phyloP scores from a whole-genome alignment of 2,797 vertebrate genomes.

The Pseudomugil tenellus region DNA sequence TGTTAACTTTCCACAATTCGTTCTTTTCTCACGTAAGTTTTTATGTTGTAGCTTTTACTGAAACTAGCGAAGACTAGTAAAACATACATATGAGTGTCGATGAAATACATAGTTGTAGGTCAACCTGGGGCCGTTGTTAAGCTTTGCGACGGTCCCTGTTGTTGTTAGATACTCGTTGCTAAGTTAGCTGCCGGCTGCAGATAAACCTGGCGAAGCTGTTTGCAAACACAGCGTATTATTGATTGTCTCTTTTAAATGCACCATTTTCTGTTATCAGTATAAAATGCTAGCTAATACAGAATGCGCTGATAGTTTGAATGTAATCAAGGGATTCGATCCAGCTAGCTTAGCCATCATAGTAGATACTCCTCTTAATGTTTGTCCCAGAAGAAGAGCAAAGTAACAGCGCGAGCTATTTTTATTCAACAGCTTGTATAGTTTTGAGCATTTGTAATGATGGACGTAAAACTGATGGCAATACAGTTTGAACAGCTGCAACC shows the following conservation, averaged over 20 bases:
- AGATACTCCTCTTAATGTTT: background rate
- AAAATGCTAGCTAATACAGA: background rate
- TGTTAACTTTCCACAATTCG: background rate
- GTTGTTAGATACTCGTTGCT: background rate
- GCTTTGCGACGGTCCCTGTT: constrained; percentile 47
- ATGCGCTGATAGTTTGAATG: background rate
- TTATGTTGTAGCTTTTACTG: fast-evolving
- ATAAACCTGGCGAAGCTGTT: background rate
- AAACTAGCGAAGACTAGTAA: background rate
- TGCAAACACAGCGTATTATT: background rate
- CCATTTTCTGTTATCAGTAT: fast-evolving
- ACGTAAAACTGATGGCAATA: no score
- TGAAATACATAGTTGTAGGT: constrained; percentile 32
- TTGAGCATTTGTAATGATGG: background rate
- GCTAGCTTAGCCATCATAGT: constrained; percentile 1
- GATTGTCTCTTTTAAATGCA: background rate
- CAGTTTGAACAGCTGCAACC: no score
- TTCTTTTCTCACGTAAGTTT: constrained; percentile 37
- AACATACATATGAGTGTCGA: background rate
- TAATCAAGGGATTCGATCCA: background rate
- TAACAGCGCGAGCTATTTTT: background rate
- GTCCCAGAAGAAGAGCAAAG: background rate
- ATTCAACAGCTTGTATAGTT: background rate
- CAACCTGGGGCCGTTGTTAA: constrained; percentile 34
- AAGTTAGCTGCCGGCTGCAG: constrained; percentile 27